Conservation (phyloP, 2,113 vertebrate species). For the Lates calcarifer region DNA sequence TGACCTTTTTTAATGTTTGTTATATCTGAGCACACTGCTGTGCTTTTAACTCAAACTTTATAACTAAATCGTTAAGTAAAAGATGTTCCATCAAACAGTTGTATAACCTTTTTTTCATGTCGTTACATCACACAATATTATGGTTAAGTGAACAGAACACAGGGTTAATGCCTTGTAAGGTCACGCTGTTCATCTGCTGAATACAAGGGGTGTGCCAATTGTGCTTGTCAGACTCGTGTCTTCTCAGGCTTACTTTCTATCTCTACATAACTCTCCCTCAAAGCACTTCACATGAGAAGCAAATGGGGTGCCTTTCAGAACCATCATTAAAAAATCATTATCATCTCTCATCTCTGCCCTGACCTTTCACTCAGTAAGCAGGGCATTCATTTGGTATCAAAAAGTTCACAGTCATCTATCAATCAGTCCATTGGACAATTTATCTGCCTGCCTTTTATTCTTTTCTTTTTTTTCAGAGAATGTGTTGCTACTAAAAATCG, state of each 20-base stretch:
- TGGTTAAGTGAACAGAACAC: slow-evolving; percentile 9
- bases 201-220: slow-evolving; percentile 6
- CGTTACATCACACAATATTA: slow-evolving; percentile 8
- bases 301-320: slow-evolving; percentile 46
- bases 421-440: slow-evolving; percentile 23
- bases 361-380: slow-evolving; percentile 59
- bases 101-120: background rate
- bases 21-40: slow-evolving; percentile 30
- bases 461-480: background rate
- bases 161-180: slow-evolving; percentile 3
- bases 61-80: slow-evolving; percentile 9
- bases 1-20: slow-evolving; percentile 33
- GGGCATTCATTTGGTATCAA: slow-evolving; percentile 31
- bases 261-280: slow-evolving; percentile 6
- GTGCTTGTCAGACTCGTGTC: slow-evolving; percentile 27
- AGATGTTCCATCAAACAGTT: slow-evolving; percentile 25
- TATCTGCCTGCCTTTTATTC: slow-evolving; percentile 4
- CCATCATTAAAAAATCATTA: slow-evolving; percentile 69
- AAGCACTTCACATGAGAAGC: slow-evolving; percentile 48
- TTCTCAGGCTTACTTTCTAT: background rate
- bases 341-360: slow-evolving; percentile 63
- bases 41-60: slow-evolving; percentile 39
- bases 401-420: slow-evolving; percentile 49
- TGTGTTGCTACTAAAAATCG: background rate
- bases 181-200: slow-evolving; percentile 18